Conservation (phyloP, 2,888 invertebrate genomes). For the Scrobipalpa atriplicella region DNA sequence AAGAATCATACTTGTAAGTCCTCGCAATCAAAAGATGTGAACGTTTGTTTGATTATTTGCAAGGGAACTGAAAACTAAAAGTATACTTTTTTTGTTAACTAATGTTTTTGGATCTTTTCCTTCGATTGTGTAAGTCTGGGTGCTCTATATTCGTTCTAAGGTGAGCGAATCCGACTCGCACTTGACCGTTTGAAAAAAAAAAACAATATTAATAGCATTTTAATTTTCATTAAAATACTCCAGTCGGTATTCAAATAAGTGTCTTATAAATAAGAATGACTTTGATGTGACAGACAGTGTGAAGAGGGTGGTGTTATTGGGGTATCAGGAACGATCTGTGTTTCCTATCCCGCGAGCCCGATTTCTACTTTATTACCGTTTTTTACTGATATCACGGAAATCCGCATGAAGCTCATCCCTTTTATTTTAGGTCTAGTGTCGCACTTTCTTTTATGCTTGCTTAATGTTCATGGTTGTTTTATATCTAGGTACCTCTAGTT, state of each 20-base stretch:
- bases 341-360: constrained; percentile 48
- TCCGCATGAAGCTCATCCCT: constrained; percentile 41
- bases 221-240: constrained; percentile 37
- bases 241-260: constrained; percentile 51
- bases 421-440: constrained; percentile 37
- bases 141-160: too few species aligned
- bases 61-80: too few species aligned
- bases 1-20: too few species aligned
- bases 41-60: too few species aligned
- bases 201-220: constrained; percentile 34
- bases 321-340: constrained; percentile 49
- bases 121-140: too few species aligned
- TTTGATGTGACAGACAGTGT: constrained; percentile 55
- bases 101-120: too few species aligned
- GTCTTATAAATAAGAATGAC: constrained; percentile 44
- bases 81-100: too few species aligned
- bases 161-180: too few species aligned
- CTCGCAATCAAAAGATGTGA: too few species aligned
- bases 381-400: constrained; percentile 40
- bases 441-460: constrained; percentile 40
- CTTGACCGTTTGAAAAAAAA: too few species aligned
- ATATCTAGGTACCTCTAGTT: constrained; percentile 49
- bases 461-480: constrained; percentile 45
- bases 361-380: constrained; percentile 57
- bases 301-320: constrained; percentile 59